phyloP scores from a whole-genome alignment of 1,140 invertebrate species.

The Zaprionus inermis region DNA sequence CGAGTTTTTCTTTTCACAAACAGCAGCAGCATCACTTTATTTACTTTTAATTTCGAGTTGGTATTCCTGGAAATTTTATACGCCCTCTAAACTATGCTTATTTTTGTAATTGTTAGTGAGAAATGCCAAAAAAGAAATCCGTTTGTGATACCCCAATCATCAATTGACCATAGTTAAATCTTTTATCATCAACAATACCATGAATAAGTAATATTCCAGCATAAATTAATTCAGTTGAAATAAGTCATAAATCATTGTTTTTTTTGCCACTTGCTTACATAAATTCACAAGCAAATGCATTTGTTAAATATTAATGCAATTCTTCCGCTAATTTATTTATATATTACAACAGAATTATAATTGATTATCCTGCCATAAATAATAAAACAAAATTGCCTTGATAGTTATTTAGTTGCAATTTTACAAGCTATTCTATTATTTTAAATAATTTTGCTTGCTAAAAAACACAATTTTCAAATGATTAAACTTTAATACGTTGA shows the following conservation, averaged over 20 bases:
- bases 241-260: not conserved
- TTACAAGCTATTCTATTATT: no score
- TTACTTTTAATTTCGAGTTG: not conserved
- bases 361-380: not conserved
- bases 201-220: not conserved
- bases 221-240: not conserved
- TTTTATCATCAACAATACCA: not conserved
- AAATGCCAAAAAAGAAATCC: not conserved
- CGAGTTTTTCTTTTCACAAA: not conserved
- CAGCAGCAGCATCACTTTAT: not conserved
- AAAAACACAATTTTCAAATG: not conserved
- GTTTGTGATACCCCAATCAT: no score
- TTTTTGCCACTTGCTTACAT: not conserved
- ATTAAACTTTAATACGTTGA: slow-evolving; percentile 11
- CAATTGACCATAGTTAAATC: no score
- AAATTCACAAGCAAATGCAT: not conserved
- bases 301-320: not conserved
- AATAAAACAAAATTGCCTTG: not conserved
- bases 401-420: no score
- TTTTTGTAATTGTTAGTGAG: not conserved
- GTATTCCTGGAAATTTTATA: not conserved
- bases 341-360: not conserved
- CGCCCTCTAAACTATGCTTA: not conserved
- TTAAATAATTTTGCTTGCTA: not conserved
- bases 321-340: not conserved